These are phyloP conservation scores for Sebastes itinus DNA, from an alignment of 2,797 vertebrate species.

Conservation along the genomic window DNA sequence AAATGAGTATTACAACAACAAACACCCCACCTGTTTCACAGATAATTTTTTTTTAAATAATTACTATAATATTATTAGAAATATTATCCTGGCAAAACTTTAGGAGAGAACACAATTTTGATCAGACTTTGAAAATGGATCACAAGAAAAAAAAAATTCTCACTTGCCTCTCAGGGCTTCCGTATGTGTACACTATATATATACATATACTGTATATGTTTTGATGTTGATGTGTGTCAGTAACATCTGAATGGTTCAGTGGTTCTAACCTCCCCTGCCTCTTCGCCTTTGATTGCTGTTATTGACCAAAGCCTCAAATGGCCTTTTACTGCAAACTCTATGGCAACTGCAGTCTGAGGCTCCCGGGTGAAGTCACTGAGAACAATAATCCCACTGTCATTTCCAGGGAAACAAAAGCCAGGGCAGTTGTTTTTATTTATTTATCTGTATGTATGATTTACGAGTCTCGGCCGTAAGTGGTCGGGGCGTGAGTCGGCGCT, in stretches of 20 bases:
- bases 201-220: neutral
- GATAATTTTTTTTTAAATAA: too few species aligned
- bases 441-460: constrained; percentile 58
- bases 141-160: neutral
- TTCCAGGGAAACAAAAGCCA: constrained; percentile 48
- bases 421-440: constrained; percentile 54
- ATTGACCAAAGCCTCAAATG: constrained; percentile 50
- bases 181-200: neutral
- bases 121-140: neutral
- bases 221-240: neutral
- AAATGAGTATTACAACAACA: too few species aligned
- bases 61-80: too few species aligned
- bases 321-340: constrained; percentile 48
- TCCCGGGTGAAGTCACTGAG: constrained; percentile 12
- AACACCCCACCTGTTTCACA: too few species aligned
- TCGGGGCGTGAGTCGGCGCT: constrained; percentile 44
- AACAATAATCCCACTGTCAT: constrained; percentile 58
- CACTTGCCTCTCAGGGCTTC: neutral
- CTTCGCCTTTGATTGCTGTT: constrained; percentile 38
- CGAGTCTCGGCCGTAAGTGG: constrained; percentile 38
- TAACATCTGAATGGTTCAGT: neutral
- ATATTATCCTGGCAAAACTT: too few species aligned
- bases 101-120: neutral
- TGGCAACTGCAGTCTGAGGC: constrained; percentile 43
- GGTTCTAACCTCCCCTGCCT: constrained; percentile 7